phyloP scores from a whole-genome alignment of 2,888 invertebrate genomes.

The Macrosiphum euphorbiae region DNA sequence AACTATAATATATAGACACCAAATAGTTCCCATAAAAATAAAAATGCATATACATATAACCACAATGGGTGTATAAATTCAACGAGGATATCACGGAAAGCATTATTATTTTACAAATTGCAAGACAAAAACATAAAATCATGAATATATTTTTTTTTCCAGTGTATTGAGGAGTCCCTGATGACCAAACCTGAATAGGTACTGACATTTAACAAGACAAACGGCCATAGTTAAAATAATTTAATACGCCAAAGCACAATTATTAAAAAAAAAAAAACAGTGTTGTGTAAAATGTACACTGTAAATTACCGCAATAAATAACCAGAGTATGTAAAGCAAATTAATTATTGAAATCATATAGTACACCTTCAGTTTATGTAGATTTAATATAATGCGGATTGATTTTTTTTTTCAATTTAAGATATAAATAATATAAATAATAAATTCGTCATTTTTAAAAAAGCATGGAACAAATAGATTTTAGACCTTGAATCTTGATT shows the following conservation, averaged over 20 bases:
- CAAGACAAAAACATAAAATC: neutral
- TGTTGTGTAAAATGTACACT: too few relatives aligned
- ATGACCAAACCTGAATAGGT: neutral
- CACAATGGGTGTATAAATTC: neutral
- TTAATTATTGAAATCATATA: neutral
- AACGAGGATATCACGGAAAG: slow-evolving; percentile 28
- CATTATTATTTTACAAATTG: neutral
- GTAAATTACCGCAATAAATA: slow-evolving; percentile 20
- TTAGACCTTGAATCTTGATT: neutral
- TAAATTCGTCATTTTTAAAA: slow-evolving; percentile 39
- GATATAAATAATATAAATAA: slow-evolving; percentile 52
- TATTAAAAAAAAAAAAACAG: neutral
- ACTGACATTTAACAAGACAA: neutral
- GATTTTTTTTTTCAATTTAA: neutral
- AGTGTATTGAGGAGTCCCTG: neutral
- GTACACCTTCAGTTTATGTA: neutral
- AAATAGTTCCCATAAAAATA: slow-evolving; percentile 29
- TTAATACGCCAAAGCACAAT: neutral
- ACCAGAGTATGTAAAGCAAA: slow-evolving; percentile 15
- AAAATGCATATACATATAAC: slow-evolving; percentile 21
- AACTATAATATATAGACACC: slow-evolving; percentile 40
- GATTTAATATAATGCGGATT: slow-evolving; percentile 15
- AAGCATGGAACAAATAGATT: slow-evolving; percentile 25
- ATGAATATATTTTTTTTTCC: neutral
- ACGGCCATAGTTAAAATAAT: neutral